Conservation (phyloP, 2,888 invertebrate species). For the Drosophila nr. perissopoda region DNA sequence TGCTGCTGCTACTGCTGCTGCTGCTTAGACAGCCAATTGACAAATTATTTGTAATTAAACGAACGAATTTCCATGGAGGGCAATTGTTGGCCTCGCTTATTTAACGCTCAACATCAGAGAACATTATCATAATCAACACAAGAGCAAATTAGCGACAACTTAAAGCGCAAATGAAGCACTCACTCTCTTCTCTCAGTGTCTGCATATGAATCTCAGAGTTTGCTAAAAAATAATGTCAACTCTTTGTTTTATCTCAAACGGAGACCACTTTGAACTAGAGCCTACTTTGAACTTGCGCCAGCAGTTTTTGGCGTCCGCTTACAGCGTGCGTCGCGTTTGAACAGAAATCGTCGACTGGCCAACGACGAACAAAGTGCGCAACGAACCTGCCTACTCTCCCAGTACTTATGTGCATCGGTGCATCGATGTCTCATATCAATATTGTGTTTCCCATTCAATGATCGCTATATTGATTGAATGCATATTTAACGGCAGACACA, state of each 20-base stretch:
- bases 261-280: constrained; percentile 19
- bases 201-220: background rate
- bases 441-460: constrained; percentile 9
- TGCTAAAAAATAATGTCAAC: constrained; percentile 8
- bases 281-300: constrained; percentile 21
- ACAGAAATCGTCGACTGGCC: constrained; percentile 64
- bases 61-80: constrained; percentile 28
- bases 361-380: constrained; percentile 32
- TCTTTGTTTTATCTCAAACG: constrained; percentile 13
- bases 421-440: background rate
- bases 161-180: background rate
- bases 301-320: constrained; percentile 45
- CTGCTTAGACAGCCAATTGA: constrained; percentile 51
- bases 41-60: constrained; percentile 61
- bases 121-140: constrained; percentile 13
- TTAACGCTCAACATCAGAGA: constrained; percentile 1
- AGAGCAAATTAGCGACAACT: background rate
- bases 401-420: background rate
- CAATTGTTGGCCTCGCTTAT: constrained; percentile 3
- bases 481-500: background rate
- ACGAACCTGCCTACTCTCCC: background rate
- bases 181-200: constrained; percentile 11
- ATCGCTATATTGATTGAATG: constrained; percentile 20
- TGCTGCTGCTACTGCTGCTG: background rate
- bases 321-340: constrained; percentile 67